A percentile compares a stretch with the other conserved stretches of the same genome.
These are phyloP conservation scores for Brachylomia viminalis DNA, from an alignment of 2,888 invertebrate genomes.

Conservation along the genomic window DNA sequence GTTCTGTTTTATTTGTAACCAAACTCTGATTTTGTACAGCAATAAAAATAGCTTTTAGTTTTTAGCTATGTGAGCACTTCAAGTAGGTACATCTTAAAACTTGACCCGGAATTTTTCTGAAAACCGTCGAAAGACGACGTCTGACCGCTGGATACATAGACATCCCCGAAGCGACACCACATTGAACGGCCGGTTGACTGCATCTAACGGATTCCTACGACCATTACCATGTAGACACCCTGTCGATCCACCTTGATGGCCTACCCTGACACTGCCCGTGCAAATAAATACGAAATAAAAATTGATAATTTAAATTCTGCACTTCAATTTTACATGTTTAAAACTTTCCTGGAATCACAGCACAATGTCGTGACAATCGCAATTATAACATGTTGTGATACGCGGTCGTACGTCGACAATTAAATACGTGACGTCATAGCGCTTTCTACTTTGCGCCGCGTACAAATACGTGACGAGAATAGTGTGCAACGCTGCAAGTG, in stretches of 20 bases:
- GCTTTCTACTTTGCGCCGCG: slow-evolving; percentile 48
- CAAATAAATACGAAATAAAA: background rate
- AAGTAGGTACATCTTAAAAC: background rate
- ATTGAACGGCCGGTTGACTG: background rate
- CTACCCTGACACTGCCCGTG: background rate
- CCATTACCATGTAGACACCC: background rate
- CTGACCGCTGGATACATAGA: background rate
- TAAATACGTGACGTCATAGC: slow-evolving; percentile 59
- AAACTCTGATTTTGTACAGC: background rate
- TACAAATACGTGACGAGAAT: slow-evolving; percentile 53
- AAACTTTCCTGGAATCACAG: slow-evolving; percentile 7
- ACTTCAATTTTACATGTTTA: slow-evolving; percentile 8
- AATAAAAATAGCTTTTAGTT: background rate
- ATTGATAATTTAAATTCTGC: background rate
- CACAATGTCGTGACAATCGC: slow-evolving; percentile 20
- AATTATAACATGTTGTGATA: slow-evolving; percentile 39
- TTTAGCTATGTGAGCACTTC: background rate
- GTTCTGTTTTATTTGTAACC: background rate
- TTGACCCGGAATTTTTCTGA: background rate
- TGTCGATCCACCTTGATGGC: background rate
- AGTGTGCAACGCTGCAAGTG: slow-evolving; percentile 35
- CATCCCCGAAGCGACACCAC: background rate
- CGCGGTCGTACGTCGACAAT: slow-evolving; percentile 56
- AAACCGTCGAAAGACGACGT: background rate
- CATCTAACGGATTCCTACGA: background rate